Evolutionary conservation across 2,113 vertebrate species (phyloP).

Genomic region (Pollimyrus isidori): DNA sequence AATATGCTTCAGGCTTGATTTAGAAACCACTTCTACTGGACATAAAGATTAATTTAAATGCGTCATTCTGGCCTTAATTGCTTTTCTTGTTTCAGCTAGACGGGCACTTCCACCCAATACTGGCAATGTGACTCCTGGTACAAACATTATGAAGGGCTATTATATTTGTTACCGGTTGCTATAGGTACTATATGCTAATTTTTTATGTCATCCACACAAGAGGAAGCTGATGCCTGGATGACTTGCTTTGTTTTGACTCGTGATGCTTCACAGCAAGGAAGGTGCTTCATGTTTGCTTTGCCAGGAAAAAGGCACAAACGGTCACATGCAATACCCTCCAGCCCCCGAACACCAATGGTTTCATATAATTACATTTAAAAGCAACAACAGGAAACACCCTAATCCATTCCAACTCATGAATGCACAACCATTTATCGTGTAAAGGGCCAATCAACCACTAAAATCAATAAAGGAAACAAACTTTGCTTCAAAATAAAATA

Average conservation of each 20-base stretch:
- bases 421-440: background rate
- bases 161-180: conserved; percentile 38
- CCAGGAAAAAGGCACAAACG: background rate
- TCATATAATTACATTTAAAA: conserved; percentile 3
- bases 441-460: background rate
- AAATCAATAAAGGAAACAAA: background rate
- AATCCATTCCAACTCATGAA: background rate
- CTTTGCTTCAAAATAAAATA: background rate
- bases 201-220: conserved; percentile 28
- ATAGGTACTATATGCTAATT: conserved; percentile 41
- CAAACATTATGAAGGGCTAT: conserved; percentile 38
- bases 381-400: background rate
- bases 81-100: conserved; percentile 34
- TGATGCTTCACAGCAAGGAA: conserved; percentile 17
- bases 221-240: conserved; percentile 19
- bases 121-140: conserved; percentile 26
- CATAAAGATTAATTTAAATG: conserved; percentile 9
- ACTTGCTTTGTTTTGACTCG: conserved; percentile 31
- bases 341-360: background rate
- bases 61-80: background rate
- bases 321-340: background rate
- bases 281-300: conserved; percentile 11
- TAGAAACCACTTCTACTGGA: background rate
- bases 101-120: conserved; percentile 30
- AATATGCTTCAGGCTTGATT: background rate